Base-by-base conservation (phyloP, 2,888 invertebrate genomes). In the Chymomyza caudatula region DNA sequence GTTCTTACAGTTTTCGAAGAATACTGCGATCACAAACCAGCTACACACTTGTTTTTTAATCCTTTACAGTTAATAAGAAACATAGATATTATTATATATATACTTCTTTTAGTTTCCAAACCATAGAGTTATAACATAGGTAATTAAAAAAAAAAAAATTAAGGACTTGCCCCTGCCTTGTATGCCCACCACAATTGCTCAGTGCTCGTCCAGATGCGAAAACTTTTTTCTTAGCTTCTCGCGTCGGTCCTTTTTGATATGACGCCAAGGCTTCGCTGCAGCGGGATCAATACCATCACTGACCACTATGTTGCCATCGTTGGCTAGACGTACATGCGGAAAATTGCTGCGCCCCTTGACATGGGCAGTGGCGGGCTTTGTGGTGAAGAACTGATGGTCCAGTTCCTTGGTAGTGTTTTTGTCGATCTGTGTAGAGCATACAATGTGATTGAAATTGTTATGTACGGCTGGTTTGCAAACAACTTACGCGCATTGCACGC, bases 171-270 rank as follows among this genome's bases (percentile, higher is more conserved):
- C n/a, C 25, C 17, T 29, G 6, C 1, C 19, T 13, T 20, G 25
- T 29, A 19, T 43, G 22, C 20, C 42, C 19, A 5, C 22, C 23
- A 15, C 15, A 13, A 11, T 11, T 11, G 29, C 1, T 71, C 65
- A 95, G 89, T 95, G 95, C 89, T 95, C 93, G 90, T 98, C 98
- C 60, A 97, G 92, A 91, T 97, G 94, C 47, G 93, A 92, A 90
- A 96, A 97, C 42, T 96, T 93, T 87, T 95, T 92, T 84, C 98
- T 92, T n/a, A 97, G 90, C 89, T 99, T 99, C 89, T 98, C 97
- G 67, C 95, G 94, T 88, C 97, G 98, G 77, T 96, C 96, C 87
- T 95, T 95, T 88, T 98, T 98, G 37, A 94, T 93, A 88, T 97
- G 96, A 89, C 97, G 97, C 94, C 95, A 96, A 1, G 94, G 94